Base-by-base conservation (phyloP, 2,113 vertebrate species). In the Zingel zingel region DNA sequence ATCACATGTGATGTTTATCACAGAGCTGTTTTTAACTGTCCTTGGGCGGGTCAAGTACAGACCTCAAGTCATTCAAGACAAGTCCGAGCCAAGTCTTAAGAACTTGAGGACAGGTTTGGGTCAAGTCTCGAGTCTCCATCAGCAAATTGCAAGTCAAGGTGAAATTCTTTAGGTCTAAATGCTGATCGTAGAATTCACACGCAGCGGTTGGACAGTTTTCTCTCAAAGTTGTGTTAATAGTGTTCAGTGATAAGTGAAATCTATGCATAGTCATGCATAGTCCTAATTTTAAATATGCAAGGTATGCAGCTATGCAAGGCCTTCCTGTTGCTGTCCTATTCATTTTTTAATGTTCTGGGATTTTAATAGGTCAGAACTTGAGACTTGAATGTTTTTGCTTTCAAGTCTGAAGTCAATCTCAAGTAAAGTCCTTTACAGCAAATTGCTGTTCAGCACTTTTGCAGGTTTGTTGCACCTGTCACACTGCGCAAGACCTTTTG, bases 221-320 rank as follows among this genome's bases (percentile, higher is more conserved):
- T 63, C 10, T 36, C 5, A 64, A 27, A 59, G 53, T 9, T 30
- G 18, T 45, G 18, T 7, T 79, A 7, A 53, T 47, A 3, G 36
- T 33, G 18, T 61, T 59, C 6, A 27, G 18, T 65, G 23, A 33
- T 33, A 56, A 57, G 5, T 48, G 23, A 48, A 51, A 27, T 53
- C 54, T 18, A 39, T 65, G 59, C 14, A 25, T 25, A 19, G 18
- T 53, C 16, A 23, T 68, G 43, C 14, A 36, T 27, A 12, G 39
- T 53, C 15, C 27, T 58, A 61, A 67, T 68, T 33, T 61, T 59
- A 74, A 67, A 21, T 69, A 61, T 62, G 48, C 43, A 61, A 30
- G 5, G 54, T 53, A 16, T 57, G 39, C 69, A 58, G 78, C 61
- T 51, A 19, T 36, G 21, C 3, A 8, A 74, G 62, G 45, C 39